Conservation (phyloP, 2,888 invertebrate genomes). For the Chloroclysta siterata region DNA sequence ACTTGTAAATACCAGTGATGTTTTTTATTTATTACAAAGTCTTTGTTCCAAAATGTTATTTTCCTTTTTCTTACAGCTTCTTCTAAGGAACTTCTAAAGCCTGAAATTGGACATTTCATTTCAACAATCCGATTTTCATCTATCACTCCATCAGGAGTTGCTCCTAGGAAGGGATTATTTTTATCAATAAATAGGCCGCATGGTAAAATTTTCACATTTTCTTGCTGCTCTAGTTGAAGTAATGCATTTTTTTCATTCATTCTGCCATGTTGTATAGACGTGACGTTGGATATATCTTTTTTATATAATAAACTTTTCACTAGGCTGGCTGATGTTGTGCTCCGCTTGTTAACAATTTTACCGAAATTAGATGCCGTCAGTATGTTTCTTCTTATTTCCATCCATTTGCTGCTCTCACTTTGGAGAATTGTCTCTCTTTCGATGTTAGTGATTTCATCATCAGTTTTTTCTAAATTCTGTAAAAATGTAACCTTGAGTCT, state of each 20-base stretch:
- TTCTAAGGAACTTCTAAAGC: too few species aligned
- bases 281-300: not conserved
- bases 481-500: not conserved
- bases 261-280: not conserved
- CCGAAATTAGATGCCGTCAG: not conserved
- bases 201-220: too few species aligned
- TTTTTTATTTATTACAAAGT: not conserved
- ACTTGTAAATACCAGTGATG: slow-evolving; percentile 1
- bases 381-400: not conserved
- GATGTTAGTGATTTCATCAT: not conserved
- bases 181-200: too few species aligned
- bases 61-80: not conserved
- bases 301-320: not conserved
- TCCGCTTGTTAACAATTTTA: not conserved
- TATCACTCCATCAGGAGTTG: too few species aligned
- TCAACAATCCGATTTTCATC: too few species aligned
- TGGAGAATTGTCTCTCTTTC: not conserved
- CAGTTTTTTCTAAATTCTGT: not conserved
- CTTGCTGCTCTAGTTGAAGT: not conserved
- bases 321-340: not conserved
- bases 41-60: not conserved
- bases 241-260: not conserved
- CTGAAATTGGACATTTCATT: too few species aligned
- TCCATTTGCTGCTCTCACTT: not conserved
- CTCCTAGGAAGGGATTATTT: too few species aligned